Evolutionary conservation across 2,888 invertebrate species (phyloP), one percentile per base, ranked within the genome.

Genomic region (Mactromeris polynyma): DNA sequence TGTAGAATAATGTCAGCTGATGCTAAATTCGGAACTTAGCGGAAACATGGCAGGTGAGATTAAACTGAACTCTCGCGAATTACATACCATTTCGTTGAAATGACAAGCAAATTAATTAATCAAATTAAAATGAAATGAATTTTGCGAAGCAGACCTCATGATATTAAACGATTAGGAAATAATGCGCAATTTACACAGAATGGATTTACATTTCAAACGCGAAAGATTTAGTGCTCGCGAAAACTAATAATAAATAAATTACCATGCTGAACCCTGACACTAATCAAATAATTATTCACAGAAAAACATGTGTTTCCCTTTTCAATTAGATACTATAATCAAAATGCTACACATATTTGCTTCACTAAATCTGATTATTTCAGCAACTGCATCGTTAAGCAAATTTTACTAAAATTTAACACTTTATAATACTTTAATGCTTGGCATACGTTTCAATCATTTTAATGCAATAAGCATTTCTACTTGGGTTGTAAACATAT

Each of bases 51-150:
- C 58, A 64, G 26, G n/a, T 64, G n/a, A 26, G 26, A 64, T 64
- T 64, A 64, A 64, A 64, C 58, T n/a, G 26, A 6, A n/a, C 26
- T 26, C n/a, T 26, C 9, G 26, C n/a, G 11, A 64, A 11, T 64
- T 26, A 9, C 58, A 64, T 64, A 64, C 33, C 73, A 73, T 9
- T 69, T 69, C 69, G 69, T 69, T 69, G 33, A 69, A 73, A 73
- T 73, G 33, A 36, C 33, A 33, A 33, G 19, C 14, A 33, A 73
- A 73, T 33, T 33, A 33, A 73, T 73, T 73, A 73, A 73, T 73
- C 26, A 33, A 73, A 73, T 73, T 73, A 73, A 73, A 73, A 64
- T 73, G 31, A 73, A 73, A 73, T 73, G 19, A 73, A 73, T 73
- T 7, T 73, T 33, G 33, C 36, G 33, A 36, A 33, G 11, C 73